Percentiles rank a stretch among this genome's conserved stretches.
These are phyloP conservation scores for Thalassarche chlororhynchos DNA, from an alignment of 2,113 vertebrate genomes.

Conservation along the genomic window DNA sequence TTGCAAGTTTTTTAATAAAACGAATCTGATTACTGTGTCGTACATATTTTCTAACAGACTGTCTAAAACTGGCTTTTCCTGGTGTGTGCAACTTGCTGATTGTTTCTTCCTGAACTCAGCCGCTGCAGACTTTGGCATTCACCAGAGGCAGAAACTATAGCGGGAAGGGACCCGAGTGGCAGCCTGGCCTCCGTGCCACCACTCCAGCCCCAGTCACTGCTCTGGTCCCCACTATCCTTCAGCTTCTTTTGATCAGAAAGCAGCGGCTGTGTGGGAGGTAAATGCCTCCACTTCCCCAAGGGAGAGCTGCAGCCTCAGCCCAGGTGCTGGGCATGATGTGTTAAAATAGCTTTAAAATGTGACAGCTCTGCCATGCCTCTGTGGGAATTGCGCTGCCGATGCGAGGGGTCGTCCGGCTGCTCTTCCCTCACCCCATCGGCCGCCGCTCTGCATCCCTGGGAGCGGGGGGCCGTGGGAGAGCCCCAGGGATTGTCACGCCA, in stretches of 20 bases:
- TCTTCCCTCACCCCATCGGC: background rate
- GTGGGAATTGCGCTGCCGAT: fast-evolving
- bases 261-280: background rate
- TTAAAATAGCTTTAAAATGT: background rate
- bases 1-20: slow-evolving; percentile 82
- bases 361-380: fast-evolving
- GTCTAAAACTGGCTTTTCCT: background rate
- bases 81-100: background rate
- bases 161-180: background rate
- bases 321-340: background rate
- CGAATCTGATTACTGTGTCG: slow-evolving; percentile 22
- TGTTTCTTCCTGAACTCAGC: background rate
- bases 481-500: fast-evolving
- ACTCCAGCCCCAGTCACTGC: background rate
- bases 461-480: fast-evolving
- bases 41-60: background rate
- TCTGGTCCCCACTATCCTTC: background rate
- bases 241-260: background rate
- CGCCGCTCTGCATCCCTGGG: fast-evolving
- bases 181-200: background rate
- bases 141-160: background rate
- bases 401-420: background rate
- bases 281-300: background rate
- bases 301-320: background rate
- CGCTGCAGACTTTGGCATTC: background rate